Conservation (phyloP, 2,888 invertebrate genomes). For the Microchrysa polita region DNA sequence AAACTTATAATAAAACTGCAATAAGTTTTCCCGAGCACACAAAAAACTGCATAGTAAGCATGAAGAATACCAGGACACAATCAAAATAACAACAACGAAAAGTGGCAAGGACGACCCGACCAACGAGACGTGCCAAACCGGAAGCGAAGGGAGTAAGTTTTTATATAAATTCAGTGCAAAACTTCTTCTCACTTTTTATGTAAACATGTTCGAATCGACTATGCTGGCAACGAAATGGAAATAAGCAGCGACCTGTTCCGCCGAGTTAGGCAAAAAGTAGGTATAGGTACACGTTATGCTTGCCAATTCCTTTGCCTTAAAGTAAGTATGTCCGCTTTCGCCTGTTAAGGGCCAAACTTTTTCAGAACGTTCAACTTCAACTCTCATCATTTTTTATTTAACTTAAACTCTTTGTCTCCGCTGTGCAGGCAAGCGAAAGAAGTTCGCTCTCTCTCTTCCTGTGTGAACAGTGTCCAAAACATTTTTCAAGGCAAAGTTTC, state of each 20-base stretch:
- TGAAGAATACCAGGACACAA: not conserved
- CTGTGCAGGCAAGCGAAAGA: too few species aligned
- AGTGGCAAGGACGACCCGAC: not conserved
- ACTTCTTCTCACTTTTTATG: not conserved
- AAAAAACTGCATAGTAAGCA: not conserved
- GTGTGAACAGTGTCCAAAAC: not conserved
- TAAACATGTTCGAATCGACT: not conserved
- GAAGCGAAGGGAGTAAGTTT: not conserved
- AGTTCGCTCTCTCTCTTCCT: not conserved
- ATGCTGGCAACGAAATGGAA: not conserved
- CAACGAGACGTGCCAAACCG: not conserved
- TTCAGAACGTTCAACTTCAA: not conserved
- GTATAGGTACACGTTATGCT: not conserved
- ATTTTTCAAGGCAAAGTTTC: not conserved
- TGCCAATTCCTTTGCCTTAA: not conserved
- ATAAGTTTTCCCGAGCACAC: constrained; percentile 7
- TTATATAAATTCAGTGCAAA: not conserved
- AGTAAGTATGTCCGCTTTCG: not conserved
- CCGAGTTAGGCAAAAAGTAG: not conserved
- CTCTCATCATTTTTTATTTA: constrained; percentile 14
- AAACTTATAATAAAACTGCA: constrained; percentile 27
- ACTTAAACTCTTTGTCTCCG: not conserved
- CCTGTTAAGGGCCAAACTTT: constrained; percentile 4
- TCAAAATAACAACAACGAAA: not conserved
- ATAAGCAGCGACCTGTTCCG: constrained; percentile 4